These are phyloP conservation scores for Ctenochaetus hawaiiensis DNA, from an alignment of 2,797 vertebrate species.

Conservation along the genomic window DNA sequence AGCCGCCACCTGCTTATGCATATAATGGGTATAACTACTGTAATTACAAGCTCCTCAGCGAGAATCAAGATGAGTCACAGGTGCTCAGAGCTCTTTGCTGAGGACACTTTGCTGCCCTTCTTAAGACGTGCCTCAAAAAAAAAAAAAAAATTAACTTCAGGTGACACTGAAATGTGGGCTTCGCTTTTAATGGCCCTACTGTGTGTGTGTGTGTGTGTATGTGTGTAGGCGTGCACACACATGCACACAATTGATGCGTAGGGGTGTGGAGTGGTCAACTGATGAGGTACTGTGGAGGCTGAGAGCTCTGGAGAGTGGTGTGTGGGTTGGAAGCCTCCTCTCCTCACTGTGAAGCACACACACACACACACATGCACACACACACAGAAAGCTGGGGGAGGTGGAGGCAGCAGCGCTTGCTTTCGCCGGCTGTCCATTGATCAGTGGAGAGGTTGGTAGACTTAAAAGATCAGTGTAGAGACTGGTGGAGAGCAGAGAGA, in stretches of 20 bases:
- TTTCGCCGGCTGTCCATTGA: conserved; percentile 77
- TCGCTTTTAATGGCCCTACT: conserved; percentile 53
- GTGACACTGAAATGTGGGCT: conserved; percentile 62
- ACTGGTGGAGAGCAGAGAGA: conserved; percentile 65
- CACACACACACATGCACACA: conserved; percentile 43
- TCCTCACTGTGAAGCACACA: conserved; percentile 62
- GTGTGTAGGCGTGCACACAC: conserved; percentile 61
- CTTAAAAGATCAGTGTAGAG: conserved; percentile 78
- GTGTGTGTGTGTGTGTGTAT: conserved; percentile 65
- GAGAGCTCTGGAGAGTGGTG: conserved; percentile 84
- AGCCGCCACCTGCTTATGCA: conserved; percentile 39
- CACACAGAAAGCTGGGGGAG: conserved; percentile 63
- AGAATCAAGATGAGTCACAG: conserved; percentile 63
- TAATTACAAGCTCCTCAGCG: conserved; percentile 39
- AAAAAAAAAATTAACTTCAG: conserved; percentile 38
- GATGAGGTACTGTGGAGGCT: conserved; percentile 82
- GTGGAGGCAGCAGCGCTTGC: conserved; percentile 77
- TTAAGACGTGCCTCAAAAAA: conserved; percentile 31
- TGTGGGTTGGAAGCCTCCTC: conserved; percentile 83
- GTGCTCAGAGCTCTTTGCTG: conserved; percentile 49
- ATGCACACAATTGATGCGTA: conserved; percentile 75
- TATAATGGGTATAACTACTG: conserved; percentile 35
- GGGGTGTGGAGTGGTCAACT: conserved; percentile 82
- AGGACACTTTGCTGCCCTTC: conserved; percentile 42
- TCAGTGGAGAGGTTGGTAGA: conserved; percentile 77